Percentiles rank a stretch among this genome's conserved stretches.
Evolutionary conservation across 2,888 invertebrate species (phyloP).

Genomic region (Pseudanteris insignis): DNA sequence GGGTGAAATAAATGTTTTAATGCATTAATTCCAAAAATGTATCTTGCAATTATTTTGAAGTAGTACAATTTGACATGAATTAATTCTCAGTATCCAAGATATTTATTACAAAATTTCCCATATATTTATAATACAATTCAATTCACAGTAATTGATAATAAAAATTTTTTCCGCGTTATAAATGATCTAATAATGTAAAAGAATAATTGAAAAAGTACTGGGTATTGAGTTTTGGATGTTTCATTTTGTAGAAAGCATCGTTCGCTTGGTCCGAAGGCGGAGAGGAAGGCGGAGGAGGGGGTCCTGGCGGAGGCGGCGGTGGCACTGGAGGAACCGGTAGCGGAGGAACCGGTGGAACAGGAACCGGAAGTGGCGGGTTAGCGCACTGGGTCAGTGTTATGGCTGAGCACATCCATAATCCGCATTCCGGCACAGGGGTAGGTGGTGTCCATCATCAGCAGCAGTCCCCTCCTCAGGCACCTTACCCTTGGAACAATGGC

Average conservation of each 20-base stretch:
- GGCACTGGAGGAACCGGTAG: constrained; percentile 67
- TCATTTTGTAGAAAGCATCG: constrained; percentile 67
- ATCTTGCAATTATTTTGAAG: too few species aligned
- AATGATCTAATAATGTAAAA: too few species aligned
- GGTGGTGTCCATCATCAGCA: constrained; percentile 71
- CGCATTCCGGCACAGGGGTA: constrained; percentile 71
- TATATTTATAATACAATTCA: too few species aligned
- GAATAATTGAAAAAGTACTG: neutral
- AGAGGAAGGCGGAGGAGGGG: constrained; percentile 69
- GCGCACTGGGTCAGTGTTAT: constrained; percentile 98
- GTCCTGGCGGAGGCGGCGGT: constrained; percentile 67
- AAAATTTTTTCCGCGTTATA: too few species aligned
- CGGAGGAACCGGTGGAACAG: constrained; percentile 65
- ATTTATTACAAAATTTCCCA: too few species aligned
- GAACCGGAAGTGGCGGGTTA: constrained; percentile 70
- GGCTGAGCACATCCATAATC: constrained; percentile 93
- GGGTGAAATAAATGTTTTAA: too few species aligned
- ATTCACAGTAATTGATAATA: too few species aligned
- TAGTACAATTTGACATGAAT: too few species aligned
- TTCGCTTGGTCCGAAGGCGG: constrained; percentile 70
- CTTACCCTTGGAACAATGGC: constrained; percentile 65
- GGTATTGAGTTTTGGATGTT: constrained; percentile 8
- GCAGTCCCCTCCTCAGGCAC: constrained; percentile 63
- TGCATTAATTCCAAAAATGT: too few species aligned
- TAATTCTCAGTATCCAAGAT: neutral